Evolutionary conservation across 1,140 invertebrate genomes (phyloP).

Genomic region (Trialeurodes vaporariorum): DNA sequence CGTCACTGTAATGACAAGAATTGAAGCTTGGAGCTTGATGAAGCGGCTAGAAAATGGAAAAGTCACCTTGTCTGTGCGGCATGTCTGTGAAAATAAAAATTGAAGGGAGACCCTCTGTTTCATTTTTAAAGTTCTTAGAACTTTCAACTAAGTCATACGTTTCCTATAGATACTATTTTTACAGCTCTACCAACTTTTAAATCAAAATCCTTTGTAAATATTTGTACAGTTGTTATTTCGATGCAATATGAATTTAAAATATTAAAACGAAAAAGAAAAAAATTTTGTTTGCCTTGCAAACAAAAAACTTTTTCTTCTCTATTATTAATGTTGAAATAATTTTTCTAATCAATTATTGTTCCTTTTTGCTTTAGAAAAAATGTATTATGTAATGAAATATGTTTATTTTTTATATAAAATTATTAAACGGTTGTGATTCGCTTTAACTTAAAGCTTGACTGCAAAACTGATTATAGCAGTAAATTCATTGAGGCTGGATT

Average conservation of each 20-base stretch:
- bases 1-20: constrained; percentile 69
- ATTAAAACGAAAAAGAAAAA: background rate
- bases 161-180: background rate
- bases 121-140: background rate
- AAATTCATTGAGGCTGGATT: no score
- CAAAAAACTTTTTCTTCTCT: background rate
- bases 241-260: background rate
- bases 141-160: background rate
- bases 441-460: background rate
- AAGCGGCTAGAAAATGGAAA: constrained; percentile 74
- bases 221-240: background rate
- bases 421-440: background rate
- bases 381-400: background rate
- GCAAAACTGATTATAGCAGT: background rate
- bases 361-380: background rate
- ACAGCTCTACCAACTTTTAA: background rate
- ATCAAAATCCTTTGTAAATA: background rate
- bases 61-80: constrained; percentile 45
- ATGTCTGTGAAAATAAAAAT: constrained; percentile 20
- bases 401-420: background rate
- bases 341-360: background rate
- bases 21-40: constrained; percentile 86
- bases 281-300: background rate
- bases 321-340: background rate
- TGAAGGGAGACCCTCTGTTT: no score